phyloP scores from a whole-genome alignment of 2,888 invertebrate genomes.

The Diloba caeruleocephala region DNA sequence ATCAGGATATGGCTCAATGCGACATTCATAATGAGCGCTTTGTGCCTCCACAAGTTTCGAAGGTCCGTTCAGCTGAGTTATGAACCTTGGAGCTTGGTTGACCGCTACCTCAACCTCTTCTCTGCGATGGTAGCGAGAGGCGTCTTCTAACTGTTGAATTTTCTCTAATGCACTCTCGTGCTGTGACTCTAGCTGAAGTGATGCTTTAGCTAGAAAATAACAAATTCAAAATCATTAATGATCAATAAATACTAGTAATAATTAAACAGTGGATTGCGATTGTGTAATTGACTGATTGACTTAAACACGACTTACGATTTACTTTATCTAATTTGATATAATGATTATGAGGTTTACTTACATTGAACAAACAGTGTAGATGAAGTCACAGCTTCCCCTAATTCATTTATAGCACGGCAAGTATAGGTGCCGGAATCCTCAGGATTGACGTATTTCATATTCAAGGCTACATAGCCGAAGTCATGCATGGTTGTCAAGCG shows the following conservation, averaged over 20 bases:
- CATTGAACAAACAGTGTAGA: slow-evolving; percentile 97
- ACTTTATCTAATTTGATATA: neutral
- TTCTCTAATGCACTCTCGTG: slow-evolving; percentile 96
- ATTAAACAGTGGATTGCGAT: too few species aligned
- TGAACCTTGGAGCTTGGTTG: slow-evolving; percentile 95
- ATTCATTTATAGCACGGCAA: slow-evolving; percentile 96
- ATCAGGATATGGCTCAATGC: slow-evolving; percentile 97
- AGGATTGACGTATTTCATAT: slow-evolving; percentile 98
- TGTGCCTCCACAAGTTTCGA: slow-evolving; percentile 95
- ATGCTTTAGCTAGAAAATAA: slow-evolving; percentile 92
- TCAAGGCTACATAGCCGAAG: slow-evolving; percentile 98
- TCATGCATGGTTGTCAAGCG: slow-evolving; percentile 98
- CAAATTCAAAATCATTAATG: too few species aligned
- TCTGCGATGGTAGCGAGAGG: slow-evolving; percentile 93
- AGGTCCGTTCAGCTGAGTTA: slow-evolving; percentile 95
- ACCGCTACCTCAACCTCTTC: slow-evolving; percentile 95
- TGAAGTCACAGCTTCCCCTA: slow-evolving; percentile 98
- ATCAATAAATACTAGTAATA: too few species aligned
- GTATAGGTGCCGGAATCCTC: slow-evolving; percentile 99
- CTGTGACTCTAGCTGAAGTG: slow-evolving; percentile 95
- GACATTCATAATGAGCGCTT: slow-evolving; percentile 97
- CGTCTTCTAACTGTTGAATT: slow-evolving; percentile 95
- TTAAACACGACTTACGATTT: neutral
- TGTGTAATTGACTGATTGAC: too few species aligned
- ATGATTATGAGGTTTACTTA: slow-evolving; percentile 77